Base-by-base conservation (phyloP, 2,888 invertebrate species). In the Pseudococcus jackbeardsleyi region DNA sequence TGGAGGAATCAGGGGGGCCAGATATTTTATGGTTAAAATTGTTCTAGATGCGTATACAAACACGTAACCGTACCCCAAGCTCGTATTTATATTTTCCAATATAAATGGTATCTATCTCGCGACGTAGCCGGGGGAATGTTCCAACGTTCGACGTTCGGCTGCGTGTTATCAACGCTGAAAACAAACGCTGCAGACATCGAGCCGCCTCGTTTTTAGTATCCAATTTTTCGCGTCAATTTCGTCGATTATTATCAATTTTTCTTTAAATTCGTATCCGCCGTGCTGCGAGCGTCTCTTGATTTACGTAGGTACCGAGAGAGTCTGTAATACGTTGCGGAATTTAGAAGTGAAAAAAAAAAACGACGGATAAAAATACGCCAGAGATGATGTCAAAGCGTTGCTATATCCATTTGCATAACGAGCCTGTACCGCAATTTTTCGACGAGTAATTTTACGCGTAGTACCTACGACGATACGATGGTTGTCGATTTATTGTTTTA, bases 241-340 rank as follows among this genome's bases (percentile, higher is more conserved):
- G 72, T 72, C 72, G 72, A 72, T 72, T 72, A 33, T 26, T 72
- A 72, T 72, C 72, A 72, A 72, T 72, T 72, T 72, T 72, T 72
- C 33, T 72, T 72, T 33, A 72, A 72, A 33, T 19, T 64, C 22
- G 64, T 1, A 15, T 64, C 1, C 64, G 8, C 9, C 11, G 15
- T 22, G 64, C 64, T 64, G 22, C 64, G 64, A 64, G 64, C 64
- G 64, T 22, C 64, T 59, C 7, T 15, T 7, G n/a, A 12, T 50
- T 8, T 42, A 42, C 42, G 26, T 1, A 42, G 9, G 42, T 17
- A 59, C n/a, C 5, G 26, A 33, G 26, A 33, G 26, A 33, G 26
- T 33, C n/a, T 59, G 59, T n/a, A 22, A 64, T 22, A 64, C 19
- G 22, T 19, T 3, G 19, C 0, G 22, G 8, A 64, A 64, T 17